Evolutionary conservation across 2,113 vertebrate species (phyloP).

Genomic region (Hemicordylus capensis): DNA sequence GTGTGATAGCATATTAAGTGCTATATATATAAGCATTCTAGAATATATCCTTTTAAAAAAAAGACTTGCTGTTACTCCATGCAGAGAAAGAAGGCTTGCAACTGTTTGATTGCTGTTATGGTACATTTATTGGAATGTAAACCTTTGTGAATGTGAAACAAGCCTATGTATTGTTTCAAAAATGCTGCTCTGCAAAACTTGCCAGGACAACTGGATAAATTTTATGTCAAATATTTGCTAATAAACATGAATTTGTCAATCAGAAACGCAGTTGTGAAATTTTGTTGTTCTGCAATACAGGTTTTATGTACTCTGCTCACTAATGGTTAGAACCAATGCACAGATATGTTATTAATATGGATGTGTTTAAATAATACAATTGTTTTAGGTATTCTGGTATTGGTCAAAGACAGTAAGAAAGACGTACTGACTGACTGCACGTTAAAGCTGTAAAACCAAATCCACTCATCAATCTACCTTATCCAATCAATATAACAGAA

Average conservation of each 20-base stretch:
- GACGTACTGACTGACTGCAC: too few relatives aligned
- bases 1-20: slow-evolving; percentile 53
- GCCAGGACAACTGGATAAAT: too few relatives aligned
- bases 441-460: not conserved
- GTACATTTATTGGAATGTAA: slow-evolving; percentile 6
- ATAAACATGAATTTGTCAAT: too few relatives aligned
- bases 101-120: slow-evolving; percentile 23
- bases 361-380: too few relatives aligned
- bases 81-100: slow-evolving; percentile 5
- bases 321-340: too few relatives aligned
- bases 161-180: not conserved
- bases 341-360: too few relatives aligned
- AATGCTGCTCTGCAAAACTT: slow-evolving; percentile 35
- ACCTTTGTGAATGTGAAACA: not conserved
- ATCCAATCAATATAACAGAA: not conserved
- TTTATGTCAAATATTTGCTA: too few relatives aligned
- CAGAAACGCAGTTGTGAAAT: too few relatives aligned
- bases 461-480: not conserved
- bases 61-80: slow-evolving; percentile 41
- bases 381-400: too few relatives aligned
- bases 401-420: too few relatives aligned
- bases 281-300: too few relatives aligned
- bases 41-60: slow-evolving; percentile 30
- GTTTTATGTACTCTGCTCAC: too few relatives aligned
- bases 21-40: slow-evolving; percentile 53